phyloP scores from a whole-genome alignment of 2,888 invertebrate genomes.

The Malacosoma neustria region DNA sequence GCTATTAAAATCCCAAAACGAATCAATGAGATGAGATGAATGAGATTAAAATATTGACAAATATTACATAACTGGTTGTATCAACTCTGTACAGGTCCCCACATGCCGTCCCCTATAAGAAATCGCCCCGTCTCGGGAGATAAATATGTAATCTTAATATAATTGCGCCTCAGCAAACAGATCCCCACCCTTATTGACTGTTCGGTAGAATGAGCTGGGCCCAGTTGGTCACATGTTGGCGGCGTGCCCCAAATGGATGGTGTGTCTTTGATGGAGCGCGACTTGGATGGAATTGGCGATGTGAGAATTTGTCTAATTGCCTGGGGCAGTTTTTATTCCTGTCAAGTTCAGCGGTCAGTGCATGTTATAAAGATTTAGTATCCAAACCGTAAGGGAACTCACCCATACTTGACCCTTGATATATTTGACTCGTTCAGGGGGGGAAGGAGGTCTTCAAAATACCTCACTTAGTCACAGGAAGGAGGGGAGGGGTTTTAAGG shows the following conservation, averaged over 20 bases:
- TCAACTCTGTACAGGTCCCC: slow-evolving; percentile 19
- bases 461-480: too few species aligned
- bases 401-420: too few species aligned
- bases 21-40: too few species aligned
- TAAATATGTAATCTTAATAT: slow-evolving; percentile 72
- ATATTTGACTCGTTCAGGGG: too few species aligned
- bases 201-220: slow-evolving; percentile 20
- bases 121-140: slow-evolving; percentile 57
- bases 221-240: slow-evolving; percentile 6
- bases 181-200: slow-evolving; percentile 17
- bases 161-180: slow-evolving; percentile 55
- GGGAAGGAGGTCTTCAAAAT: too few species aligned
- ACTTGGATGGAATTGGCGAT: slow-evolving; percentile 23
- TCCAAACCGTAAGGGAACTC: too few species aligned
- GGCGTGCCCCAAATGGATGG: slow-evolving; percentile 9
- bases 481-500: too few species aligned
- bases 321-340: neutral
- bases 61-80: too few species aligned
- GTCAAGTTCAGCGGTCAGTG: too few species aligned
- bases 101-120: slow-evolving; percentile 42
- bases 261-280: slow-evolving; percentile 25
- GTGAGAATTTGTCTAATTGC: slow-evolving; percentile 11
- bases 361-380: too few species aligned
- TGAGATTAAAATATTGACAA: too few species aligned
- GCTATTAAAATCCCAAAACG: too few species aligned